Conservation (phyloP, 1,140 invertebrate species). For the Tetranychus cinnabarinus region DNA sequence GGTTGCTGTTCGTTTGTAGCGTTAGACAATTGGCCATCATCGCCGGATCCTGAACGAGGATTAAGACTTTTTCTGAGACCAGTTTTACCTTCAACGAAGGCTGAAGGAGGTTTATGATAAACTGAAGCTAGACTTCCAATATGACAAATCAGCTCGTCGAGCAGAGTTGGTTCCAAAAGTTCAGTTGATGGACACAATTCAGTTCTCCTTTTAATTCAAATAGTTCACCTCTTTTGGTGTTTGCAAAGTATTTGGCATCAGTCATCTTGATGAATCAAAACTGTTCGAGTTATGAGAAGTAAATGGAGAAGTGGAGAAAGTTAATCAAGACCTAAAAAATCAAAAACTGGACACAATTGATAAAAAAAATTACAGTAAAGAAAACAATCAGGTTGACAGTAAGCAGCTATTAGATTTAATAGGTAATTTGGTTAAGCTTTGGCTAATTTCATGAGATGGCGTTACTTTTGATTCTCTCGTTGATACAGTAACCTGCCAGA, state of each 20-base stretch:
- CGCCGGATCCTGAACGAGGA: constrained; percentile 9
- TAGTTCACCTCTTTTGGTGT: constrained; percentile 96
- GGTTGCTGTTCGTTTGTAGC: constrained; percentile 21
- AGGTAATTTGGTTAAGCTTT: no score
- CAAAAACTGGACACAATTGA: no score
- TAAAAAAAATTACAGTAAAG: no score
- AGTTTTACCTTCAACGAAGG: constrained; percentile 72
- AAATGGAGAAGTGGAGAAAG: no score
- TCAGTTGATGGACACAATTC: constrained; percentile 99
- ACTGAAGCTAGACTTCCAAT: constrained; percentile 95
- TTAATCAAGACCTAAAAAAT: no score
- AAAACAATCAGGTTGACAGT: no score
- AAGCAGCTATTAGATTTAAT: no score
- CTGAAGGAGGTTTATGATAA: constrained; percentile 95
- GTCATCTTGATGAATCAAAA: constrained; percentile 44
- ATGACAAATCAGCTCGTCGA: constrained; percentile 97
- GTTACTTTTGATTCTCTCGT: no score
- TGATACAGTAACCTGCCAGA: constrained; percentile 91
- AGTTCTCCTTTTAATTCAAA: constrained; percentile 96
- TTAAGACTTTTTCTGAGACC: constrained; percentile 20
- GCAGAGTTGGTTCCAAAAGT: constrained; percentile 80
- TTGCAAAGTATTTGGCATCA: constrained; percentile 99
- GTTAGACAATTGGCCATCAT: constrained; percentile 5
- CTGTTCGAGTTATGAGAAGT: no score
- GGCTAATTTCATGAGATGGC: no score